Evolutionary conservation across 2,113 vertebrate genomes (phyloP), one percentile per base, ranked within the genome.

Genomic region (Willisornis vidua): DNA sequence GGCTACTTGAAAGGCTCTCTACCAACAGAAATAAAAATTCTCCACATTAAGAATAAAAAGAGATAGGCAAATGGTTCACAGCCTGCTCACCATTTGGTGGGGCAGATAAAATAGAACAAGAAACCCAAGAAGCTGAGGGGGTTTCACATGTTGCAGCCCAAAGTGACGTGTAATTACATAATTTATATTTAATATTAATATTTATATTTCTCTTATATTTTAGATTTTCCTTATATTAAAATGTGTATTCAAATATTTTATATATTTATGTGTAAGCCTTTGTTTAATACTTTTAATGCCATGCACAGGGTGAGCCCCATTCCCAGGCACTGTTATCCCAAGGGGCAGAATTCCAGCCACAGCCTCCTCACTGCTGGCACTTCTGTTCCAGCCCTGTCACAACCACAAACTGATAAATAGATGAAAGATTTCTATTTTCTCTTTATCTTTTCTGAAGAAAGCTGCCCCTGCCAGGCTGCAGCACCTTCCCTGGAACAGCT

Each of bases 51-150:
- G 94, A 94, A 89, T 35, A 39, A 80, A 89, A 81, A 65, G 63
- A 90, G 92, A 89, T 71, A 74, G 80, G 43, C 91, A 81, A 89
- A 90, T 28, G 7, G 18, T 59, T 94, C 76, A 45, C 66, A 86
- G 75, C 2, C 88, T 78, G 79, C 68, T 62, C 94, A 71, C 75
- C 94, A 35, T 85, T 94, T 94, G 90, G 82, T 82, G 35, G 54
- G 59, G 67, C 57, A 93, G 92, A 90, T 90, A 94, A 95, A 90
- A 75, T 0, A 83, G 74, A 72, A 80, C 37, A 23, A 70, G 66
- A 87, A 80, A 80, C 11, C 43, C 79, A 58, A 78, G 74, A 19
- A 80, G 68, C 83, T 33, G 43, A 90, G 33, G 54, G 63, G 79
- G 62, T 54, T 37, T 57, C 92, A 41, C 45, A 10, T 18, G 85